Evolutionary conservation across 23 tunicate species (phyloP), one percentile per base, ranked within the genome.

Genomic region (Ascidia mentula): DNA sequence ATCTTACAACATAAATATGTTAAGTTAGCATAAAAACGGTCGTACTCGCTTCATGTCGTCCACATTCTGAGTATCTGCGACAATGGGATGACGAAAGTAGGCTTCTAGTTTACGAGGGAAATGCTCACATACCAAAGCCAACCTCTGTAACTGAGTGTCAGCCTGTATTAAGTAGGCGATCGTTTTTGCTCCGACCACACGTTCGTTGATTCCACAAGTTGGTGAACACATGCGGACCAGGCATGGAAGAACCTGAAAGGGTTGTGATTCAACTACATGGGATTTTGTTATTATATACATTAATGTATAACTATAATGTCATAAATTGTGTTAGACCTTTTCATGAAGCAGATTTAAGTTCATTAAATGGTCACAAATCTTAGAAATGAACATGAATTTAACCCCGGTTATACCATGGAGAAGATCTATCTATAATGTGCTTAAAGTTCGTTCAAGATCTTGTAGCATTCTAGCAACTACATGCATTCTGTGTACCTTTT

Each of bases 221-320:
- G 74, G n/a, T 77, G 89, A 89, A 71, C 98, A 93, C 98, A 93
- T 88, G 22, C 98, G 83, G 0, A 93, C 87, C 40, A 93, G 76
- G 70, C 98, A 84, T 17, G 98, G 92, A 36, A 87, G 72, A 13
- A 92, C 92, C 88, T 92, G 76, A 69, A 69, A 34, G 13, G 24
- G n/a, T n/a, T n/a, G n/a, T n/a, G n/a, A n/a, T n/a, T n/a, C n/a
- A n/a, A n/a, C n/a, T 12, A 32, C 9, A 32, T 32, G 9, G 22
- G 9, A 18, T 45, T 17, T 45, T 45, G 17, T 45, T 45, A 45
- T 17, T 18, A 17, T 17, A 45, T 17, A 45, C 18, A 45, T 45
- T 17, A 45, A 45, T 45, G n/a, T n/a, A n/a, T n/a, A n/a, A n/a
- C n/a, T n/a, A n/a, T n/a, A n/a, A n/a, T n/a, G n/a, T n/a, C n/a